Evolutionary conservation across 2,113 vertebrate genomes (phyloP).

Genomic region (Tetraodon nigroviridis): DNA sequence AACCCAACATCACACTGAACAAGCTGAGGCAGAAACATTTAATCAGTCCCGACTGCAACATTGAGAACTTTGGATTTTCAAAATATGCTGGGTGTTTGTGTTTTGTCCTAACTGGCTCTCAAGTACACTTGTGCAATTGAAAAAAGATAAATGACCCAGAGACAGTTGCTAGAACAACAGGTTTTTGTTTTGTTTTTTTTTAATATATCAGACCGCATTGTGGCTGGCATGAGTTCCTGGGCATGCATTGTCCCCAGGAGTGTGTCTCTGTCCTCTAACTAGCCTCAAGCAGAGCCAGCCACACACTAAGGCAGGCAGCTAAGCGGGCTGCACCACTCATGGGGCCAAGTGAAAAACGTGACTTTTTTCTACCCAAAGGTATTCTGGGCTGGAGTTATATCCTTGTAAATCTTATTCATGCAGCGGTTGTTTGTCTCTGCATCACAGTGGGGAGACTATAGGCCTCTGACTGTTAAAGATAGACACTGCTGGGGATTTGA

Average conservation of each 20-base stretch:
- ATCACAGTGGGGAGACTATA: constrained; percentile 41
- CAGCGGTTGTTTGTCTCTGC: constrained; percentile 52
- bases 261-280: constrained; percentile 57
- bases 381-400: constrained; percentile 38
- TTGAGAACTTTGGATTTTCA: constrained; percentile 19
- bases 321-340: constrained; percentile 48
- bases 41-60: constrained; percentile 31
- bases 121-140: constrained; percentile 21
- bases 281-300: constrained; percentile 52
- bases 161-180: constrained; percentile 41
- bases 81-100: constrained; percentile 14
- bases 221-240: constrained; percentile 32
- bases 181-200: constrained; percentile 44
- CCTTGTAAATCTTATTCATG: constrained; percentile 48
- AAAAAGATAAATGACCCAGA: constrained; percentile 20
- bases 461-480: constrained; percentile 44
- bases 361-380: constrained; percentile 51
- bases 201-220: constrained; percentile 24
- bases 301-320: constrained; percentile 48
- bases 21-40: constrained; percentile 27
- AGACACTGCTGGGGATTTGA: constrained; percentile 58
- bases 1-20: constrained; percentile 17
- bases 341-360: constrained; percentile 48
- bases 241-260: constrained; percentile 38
- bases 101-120: constrained; percentile 8